phyloP scores from a whole-genome alignment of 2,113 vertebrate genomes.

The Ramphastos sulfuratus region DNA sequence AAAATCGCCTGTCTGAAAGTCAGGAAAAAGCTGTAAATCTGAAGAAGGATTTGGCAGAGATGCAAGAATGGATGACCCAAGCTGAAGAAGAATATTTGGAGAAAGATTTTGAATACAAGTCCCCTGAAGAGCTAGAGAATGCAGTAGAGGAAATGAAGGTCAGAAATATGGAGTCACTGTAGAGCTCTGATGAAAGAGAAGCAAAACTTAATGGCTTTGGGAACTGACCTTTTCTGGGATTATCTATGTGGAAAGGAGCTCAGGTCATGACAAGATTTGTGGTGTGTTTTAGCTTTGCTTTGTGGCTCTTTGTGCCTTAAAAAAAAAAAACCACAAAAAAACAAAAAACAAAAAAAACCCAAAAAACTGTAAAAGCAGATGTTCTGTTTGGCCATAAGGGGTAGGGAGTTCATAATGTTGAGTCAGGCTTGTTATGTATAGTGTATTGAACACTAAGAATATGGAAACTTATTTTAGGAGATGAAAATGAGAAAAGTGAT shows the following conservation, averaged over 20 bases:
- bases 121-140: slow-evolving; percentile 90
- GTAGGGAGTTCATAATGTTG: neutral
- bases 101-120: slow-evolving; percentile 96
- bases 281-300: neutral
- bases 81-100: slow-evolving; percentile 97
- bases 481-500: neutral
- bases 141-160: slow-evolving; percentile 98
- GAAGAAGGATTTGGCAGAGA: slow-evolving; percentile 95
- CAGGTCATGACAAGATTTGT: neutral
- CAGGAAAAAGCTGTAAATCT: slow-evolving; percentile 92
- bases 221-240: neutral
- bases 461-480: neutral
- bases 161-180: neutral
- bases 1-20: slow-evolving; percentile 84
- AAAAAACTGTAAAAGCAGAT: slow-evolving; percentile 35
- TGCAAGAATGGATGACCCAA: slow-evolving; percentile 97
- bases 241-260: neutral
- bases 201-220: neutral
- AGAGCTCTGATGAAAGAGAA: neutral
- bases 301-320: too few relatives aligned
- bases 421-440: neutral
- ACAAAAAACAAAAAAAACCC: too few relatives aligned
- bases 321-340: too few relatives aligned
- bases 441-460: neutral
- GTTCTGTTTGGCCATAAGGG: neutral